Percentiles rank a stretch among this genome's conserved stretches.
phyloP scores from a whole-genome alignment of 1,140 invertebrate genomes.

The Maniola jurtina region DNA sequence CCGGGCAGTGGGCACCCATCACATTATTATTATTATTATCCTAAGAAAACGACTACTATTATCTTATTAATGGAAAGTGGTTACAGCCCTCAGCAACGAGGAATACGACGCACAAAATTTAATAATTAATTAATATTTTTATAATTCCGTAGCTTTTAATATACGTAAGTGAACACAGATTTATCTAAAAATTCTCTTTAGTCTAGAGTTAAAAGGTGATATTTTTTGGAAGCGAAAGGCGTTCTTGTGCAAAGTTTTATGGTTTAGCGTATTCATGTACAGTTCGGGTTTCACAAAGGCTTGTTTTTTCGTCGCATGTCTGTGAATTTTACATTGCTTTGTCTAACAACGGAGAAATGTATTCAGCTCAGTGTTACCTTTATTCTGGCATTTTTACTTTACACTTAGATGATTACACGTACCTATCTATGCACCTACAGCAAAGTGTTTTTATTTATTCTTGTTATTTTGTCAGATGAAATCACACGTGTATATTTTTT shows the following conservation, averaged over 20 bases:
- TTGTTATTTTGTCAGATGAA: too few relatives aligned
- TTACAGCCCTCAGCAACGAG: too few relatives aligned
- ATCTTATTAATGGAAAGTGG: too few relatives aligned
- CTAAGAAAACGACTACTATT: too few relatives aligned
- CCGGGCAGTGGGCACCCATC: too few relatives aligned
- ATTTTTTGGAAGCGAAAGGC: constrained; percentile 3
- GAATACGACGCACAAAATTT: too few relatives aligned
- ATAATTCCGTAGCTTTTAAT: too few relatives aligned
- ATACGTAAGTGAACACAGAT: too few relatives aligned
- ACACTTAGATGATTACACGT: constrained; percentile 23
- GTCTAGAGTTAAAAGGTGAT: background rate
- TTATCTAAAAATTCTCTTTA: too few relatives aligned
- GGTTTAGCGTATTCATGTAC: constrained; percentile 10
- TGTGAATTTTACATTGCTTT: constrained; percentile 18
- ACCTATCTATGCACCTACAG: background rate
- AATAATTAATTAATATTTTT: too few relatives aligned
- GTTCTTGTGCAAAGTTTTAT: constrained; percentile 13
- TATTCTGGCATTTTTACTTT: constrained; percentile 28
- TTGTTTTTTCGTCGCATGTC: constrained; percentile 12
- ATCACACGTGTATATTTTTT: background rate
- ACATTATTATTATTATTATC: too few relatives aligned
- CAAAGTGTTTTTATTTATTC: background rate
- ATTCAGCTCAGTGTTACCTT: constrained; percentile 18
- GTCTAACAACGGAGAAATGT: constrained; percentile 17
- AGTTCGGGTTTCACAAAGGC: constrained; percentile 16